phyloP scores from a whole-genome alignment of 2,113 vertebrate species.

The Engraulis encrasicolus region DNA sequence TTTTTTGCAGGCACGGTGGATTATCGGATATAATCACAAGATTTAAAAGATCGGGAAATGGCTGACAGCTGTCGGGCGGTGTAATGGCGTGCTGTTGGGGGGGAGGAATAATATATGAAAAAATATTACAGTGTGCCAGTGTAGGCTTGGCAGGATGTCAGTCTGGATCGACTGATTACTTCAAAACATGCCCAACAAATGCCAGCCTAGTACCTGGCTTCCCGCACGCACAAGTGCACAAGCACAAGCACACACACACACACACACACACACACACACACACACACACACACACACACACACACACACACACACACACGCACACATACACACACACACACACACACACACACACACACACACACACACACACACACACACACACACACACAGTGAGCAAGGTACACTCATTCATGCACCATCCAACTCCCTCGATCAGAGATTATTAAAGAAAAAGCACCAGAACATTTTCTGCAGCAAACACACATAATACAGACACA shows the following conservation, averaged over 20 bases:
- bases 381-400: conserved; percentile 33
- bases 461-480: conserved; percentile 31
- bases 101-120: no score
- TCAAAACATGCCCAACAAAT: conserved; percentile 55
- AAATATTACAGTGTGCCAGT: conserved; percentile 71
- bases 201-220: neutral
- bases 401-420: no score
- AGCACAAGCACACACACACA: conserved; percentile 38
- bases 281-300: conserved; percentile 33
- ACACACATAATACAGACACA: no score
- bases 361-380: conserved; percentile 42
- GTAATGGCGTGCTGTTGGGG: conserved; percentile 69
- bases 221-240: conserved; percentile 33
- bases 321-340: conserved; percentile 34
- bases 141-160: conserved; percentile 67
- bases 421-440: neutral
- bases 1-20: conserved; percentile 74
- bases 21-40: conserved; percentile 66
- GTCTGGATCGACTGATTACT: conserved; percentile 70
- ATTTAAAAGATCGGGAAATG: conserved; percentile 76
- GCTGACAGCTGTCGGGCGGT: conserved; percentile 73
- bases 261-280: conserved; percentile 40
- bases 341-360: no score
- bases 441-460: conserved; percentile 38
- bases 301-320: conserved; percentile 35